These are phyloP conservation scores for Monodelphis domestica DNA, from an alignment of 2,797 vertebrate species.

Conservation along the genomic window DNA sequence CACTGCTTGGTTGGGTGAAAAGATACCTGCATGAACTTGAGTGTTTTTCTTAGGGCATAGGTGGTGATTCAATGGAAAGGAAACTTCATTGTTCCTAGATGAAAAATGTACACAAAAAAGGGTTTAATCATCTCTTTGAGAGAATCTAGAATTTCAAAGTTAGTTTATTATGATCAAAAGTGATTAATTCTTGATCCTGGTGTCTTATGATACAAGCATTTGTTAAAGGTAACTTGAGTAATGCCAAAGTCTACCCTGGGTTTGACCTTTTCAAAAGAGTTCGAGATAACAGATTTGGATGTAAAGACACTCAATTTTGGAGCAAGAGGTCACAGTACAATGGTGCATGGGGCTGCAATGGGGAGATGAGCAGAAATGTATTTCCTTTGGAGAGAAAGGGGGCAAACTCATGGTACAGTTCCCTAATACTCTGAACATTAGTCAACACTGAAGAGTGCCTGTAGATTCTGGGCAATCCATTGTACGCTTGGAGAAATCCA, in stretches of 20 bases:
- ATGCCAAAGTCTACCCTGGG: neutral
- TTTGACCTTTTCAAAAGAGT: neutral
- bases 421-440: neutral
- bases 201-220: neutral
- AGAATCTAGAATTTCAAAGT: conserved; percentile 35
- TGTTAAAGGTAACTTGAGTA: neutral
- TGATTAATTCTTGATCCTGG: conserved; percentile 3
- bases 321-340: neutral
- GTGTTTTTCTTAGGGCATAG: neutral
- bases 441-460: neutral
- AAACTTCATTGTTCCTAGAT: conserved; percentile 46
- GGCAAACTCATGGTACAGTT: neutral
- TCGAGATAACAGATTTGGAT: neutral
- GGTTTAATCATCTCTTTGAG: neutral
- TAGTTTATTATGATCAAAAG: conserved; percentile 1
- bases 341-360: neutral
- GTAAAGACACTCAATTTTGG: neutral
- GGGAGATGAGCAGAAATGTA: neutral
- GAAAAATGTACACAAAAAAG: conserved; percentile 13
- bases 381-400: neutral
- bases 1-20: conserved; percentile 38
- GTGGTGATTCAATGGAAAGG: conserved; percentile 36
- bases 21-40: conserved; percentile 34
- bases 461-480: neutral
- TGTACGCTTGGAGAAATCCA: neutral